Evolutionary conservation across 2,113 vertebrate species (phyloP).

Genomic region (Mesoclemmys tuberculata): DNA sequence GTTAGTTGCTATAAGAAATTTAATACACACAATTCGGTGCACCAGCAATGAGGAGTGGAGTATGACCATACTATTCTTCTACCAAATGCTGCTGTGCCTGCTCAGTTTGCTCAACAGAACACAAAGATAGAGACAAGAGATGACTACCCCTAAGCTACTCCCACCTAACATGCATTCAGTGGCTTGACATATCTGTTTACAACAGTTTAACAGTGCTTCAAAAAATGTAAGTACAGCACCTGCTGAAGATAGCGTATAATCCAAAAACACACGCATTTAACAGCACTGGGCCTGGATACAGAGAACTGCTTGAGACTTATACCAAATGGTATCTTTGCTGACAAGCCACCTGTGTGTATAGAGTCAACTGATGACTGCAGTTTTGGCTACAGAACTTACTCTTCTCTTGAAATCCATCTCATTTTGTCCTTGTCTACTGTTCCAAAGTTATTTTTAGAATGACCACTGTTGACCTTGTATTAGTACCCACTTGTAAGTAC

Average conservation of each 20-base stretch:
- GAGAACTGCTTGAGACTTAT: not conserved
- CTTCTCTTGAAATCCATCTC: not conserved
- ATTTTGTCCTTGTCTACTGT: rapidly evolving
- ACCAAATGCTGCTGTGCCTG: not conserved
- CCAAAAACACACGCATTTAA: not conserved
- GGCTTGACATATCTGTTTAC: not conserved
- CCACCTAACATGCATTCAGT: not conserved
- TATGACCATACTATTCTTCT: not conserved
- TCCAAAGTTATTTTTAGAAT: not conserved
- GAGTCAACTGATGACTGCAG: not conserved
- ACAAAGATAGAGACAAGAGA: not conserved
- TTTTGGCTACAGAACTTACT: not conserved
- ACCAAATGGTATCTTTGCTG: not conserved
- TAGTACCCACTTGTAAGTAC: not conserved
- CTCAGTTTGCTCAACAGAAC: not conserved
- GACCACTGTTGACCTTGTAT: not conserved
- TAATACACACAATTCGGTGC: not conserved
- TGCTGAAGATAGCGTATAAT: not conserved
- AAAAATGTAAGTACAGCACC: not conserved
- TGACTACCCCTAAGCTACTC: not conserved
- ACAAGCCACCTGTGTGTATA: not conserved
- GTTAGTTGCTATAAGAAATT: not conserved
- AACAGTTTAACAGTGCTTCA: not conserved
- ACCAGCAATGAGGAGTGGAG: not conserved
- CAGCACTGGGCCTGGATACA: not conserved